phyloP scores from a whole-genome alignment of 2,888 invertebrate genomes.

The Bellardia pandia region DNA sequence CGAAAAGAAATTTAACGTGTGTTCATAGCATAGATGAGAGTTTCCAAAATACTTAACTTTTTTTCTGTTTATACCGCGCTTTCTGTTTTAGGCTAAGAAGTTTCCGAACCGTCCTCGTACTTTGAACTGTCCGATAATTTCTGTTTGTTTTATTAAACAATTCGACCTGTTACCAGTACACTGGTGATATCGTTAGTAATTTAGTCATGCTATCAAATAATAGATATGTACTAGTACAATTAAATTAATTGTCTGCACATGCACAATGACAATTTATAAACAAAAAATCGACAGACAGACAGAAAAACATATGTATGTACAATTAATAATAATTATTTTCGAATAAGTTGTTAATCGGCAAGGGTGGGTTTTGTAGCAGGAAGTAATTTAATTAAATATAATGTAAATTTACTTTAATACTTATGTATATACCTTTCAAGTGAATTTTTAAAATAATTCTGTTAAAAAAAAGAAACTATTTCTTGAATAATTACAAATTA shows the following conservation, averaged over 20 bases:
- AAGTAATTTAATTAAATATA: conserved; percentile 24
- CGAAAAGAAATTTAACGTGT: too few relatives aligned
- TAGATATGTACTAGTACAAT: background rate
- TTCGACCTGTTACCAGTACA: background rate
- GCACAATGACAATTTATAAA: background rate
- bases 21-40: too few relatives aligned
- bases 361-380: conserved; percentile 19
- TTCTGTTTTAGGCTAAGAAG: too few relatives aligned
- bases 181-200: background rate
- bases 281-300: background rate
- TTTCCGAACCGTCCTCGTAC: too few relatives aligned
- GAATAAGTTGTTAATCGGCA: background rate
- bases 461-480: too few relatives aligned
- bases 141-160: background rate
- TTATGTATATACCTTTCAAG: too few relatives aligned
- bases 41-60: too few relatives aligned
- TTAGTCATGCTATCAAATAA: background rate
- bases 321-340: background rate
- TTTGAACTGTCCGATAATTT: too few relatives aligned
- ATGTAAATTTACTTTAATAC: background rate
- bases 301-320: background rate
- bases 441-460: too few relatives aligned
- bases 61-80: too few relatives aligned
- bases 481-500: too few relatives aligned
- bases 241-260: background rate